Conservation (phyloP, 2,888 invertebrate species). For the Autographa gamma region DNA sequence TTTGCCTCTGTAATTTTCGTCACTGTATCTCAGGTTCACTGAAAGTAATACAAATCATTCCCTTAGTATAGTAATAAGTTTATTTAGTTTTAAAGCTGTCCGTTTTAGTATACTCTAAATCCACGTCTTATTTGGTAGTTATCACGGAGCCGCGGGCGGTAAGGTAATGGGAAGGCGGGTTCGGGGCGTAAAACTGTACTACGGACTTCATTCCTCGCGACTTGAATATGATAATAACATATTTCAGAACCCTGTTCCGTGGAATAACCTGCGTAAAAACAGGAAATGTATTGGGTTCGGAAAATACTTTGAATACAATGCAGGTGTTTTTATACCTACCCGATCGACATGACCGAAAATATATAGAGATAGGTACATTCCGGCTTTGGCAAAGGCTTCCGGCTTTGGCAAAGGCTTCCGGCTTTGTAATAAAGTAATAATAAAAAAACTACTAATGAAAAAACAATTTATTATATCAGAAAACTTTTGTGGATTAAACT, state of each 20-base stretch:
- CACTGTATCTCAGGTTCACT: no score
- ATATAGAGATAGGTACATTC: no score
- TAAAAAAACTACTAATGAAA: no score
- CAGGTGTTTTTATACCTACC: neutral
- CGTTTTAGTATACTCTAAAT: constrained; percentile 30
- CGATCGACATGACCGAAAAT: neutral
- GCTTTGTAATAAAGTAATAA: no score
- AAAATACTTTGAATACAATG: neutral
- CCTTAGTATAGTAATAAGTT: no score
- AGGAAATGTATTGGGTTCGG: neutral
- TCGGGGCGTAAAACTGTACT: constrained; percentile 74
- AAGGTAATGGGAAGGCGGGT: constrained; percentile 85
- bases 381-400: no score
- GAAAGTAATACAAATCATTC: no score
- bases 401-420: no score
- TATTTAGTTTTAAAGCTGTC: constrained; percentile 20
- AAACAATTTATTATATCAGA: no score
- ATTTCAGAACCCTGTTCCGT: constrained; percentile 66
- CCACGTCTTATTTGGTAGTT: constrained; percentile 59
- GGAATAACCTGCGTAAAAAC: constrained; percentile 37
- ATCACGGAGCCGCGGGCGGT: constrained; percentile 72
- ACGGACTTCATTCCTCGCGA: constrained; percentile 77
- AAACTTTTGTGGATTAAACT: no score
- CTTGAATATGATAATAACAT: constrained; percentile 82
- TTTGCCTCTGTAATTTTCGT: no score